Evolutionary conservation across 2,888 invertebrate genomes (phyloP), one percentile per base, ranked within the genome.

Genomic region (Drosophila borborema): DNA sequence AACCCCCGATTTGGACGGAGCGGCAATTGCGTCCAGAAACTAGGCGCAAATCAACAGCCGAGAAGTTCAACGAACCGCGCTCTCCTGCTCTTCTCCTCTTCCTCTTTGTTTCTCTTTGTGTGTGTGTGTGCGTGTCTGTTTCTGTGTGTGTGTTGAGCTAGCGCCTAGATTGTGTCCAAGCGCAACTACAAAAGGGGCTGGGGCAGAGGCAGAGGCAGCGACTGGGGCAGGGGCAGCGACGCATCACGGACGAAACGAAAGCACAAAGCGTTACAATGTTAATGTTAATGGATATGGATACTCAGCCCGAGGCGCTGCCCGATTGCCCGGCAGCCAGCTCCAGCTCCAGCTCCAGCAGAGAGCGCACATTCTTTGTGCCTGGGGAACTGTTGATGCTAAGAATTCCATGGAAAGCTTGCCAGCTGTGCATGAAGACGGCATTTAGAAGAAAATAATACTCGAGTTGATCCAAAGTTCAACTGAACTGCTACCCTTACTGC

Each of bases 101-200:
- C 59, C 43, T 56, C 60, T 64, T 62, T 70, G 31, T 65, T 34
- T 64, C 58, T 59, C 43, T 66, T 36, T 45, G 43, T 62, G 28
- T 61, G 20, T 62, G 53, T 40, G 38, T 23, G 14, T 31, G 16
- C 67, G 23, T 34, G 45, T 14, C 16, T 16, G n/a, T 40, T 7
- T n/a, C 7, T 40, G 7, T 40, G 16, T 71, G 59, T 43, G 59
- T 66, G 61, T 61, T 61, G 64, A 64, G 69, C 69, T 40, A 64
- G 68, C 75, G 88, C 81, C 82, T 83, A 85, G 88, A 89, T 89
- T 90, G 84, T 77, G 84, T 86, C 80, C 88, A 86, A 77, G 86
- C 82, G 81, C 66, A 68, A 68, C 70, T 56, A 70, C 63, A 74
- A 77, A 77, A 65, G 71, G 16, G 58, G 53, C 31, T 28, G 23